A percentile compares a stretch with the other conserved stretches of the same genome.
These are phyloP conservation scores for Grallaria varia DNA, from an alignment of 2,113 vertebrate species.

Conservation along the genomic window DNA sequence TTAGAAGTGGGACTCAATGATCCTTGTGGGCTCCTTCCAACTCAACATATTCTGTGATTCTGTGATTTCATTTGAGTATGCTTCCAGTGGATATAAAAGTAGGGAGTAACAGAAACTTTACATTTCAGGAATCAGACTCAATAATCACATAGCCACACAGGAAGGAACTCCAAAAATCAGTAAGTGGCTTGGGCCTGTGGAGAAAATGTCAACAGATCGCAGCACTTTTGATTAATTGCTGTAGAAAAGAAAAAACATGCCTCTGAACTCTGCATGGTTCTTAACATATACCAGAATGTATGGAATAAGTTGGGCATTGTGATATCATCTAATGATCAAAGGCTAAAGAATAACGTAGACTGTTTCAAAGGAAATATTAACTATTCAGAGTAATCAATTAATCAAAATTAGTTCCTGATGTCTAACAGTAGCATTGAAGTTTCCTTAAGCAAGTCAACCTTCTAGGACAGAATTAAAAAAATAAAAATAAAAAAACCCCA, in stretches of 20 bases:
- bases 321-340: not conserved
- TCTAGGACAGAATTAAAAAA: not conserved
- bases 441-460: not conserved
- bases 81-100: not conserved
- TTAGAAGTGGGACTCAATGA: not conserved
- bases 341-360: not conserved
- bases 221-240: not conserved
- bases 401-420: not conserved
- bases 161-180: not conserved
- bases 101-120: not conserved
- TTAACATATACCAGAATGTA: not conserved
- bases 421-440: not conserved
- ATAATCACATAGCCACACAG: not conserved
- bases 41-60: not conserved
- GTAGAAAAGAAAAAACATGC: not conserved
- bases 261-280: not conserved
- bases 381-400: not conserved
- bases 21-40: not conserved
- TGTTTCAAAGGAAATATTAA: not conserved
- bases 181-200: rapidly evolving
- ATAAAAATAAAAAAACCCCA: rapidly evolving
- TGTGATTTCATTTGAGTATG: not conserved
- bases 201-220: not conserved
- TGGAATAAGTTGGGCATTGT: not conserved
- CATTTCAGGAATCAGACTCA: not conserved